These are phyloP conservation scores for Leucoraja ocellata DNA, from an alignment of 2,797 vertebrate species.

Conservation along the genomic window DNA sequence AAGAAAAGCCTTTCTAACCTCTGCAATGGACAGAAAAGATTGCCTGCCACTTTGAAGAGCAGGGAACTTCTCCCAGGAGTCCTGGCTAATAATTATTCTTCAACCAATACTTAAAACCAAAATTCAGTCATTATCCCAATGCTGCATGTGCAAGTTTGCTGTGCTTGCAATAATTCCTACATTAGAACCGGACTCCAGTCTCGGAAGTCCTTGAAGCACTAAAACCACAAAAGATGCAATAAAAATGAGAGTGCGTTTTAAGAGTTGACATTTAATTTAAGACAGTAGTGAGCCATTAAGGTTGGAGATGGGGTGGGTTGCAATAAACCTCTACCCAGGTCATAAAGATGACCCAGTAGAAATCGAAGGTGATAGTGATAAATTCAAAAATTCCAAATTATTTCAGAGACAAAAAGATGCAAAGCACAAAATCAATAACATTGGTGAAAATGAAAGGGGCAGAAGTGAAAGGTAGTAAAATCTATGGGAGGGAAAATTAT, in stretches of 20 bases:
- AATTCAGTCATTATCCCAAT: too few species aligned
- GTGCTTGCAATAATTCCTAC: too few species aligned
- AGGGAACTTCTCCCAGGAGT: not conserved
- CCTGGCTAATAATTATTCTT: too few species aligned
- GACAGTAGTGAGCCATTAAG: too few species aligned
- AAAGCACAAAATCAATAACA: not conserved
- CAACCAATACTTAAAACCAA: too few species aligned
- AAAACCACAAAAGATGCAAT: too few species aligned
- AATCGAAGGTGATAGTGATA: not conserved
- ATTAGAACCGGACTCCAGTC: too few species aligned
- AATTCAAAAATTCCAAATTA: not conserved
- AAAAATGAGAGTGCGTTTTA: too few species aligned
- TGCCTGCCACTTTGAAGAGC: not conserved
- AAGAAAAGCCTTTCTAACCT: not conserved
- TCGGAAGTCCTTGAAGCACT: too few species aligned
- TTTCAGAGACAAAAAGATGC: not conserved
- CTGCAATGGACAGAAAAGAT: not conserved
- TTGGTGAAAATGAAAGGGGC: not conserved
- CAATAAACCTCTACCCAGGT: not conserved
- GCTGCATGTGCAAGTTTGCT: too few species aligned
- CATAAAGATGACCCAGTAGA: not conserved
- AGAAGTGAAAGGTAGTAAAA: not conserved
- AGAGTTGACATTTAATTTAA: too few species aligned
- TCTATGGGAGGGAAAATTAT: not conserved
- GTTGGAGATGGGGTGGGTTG: not conserved